Percentiles rank a stretch among this genome's conserved stretches.
Evolutionary conservation across 2,113 vertebrate genomes (phyloP).

Genomic region (Burhinus bistriatus): DNA sequence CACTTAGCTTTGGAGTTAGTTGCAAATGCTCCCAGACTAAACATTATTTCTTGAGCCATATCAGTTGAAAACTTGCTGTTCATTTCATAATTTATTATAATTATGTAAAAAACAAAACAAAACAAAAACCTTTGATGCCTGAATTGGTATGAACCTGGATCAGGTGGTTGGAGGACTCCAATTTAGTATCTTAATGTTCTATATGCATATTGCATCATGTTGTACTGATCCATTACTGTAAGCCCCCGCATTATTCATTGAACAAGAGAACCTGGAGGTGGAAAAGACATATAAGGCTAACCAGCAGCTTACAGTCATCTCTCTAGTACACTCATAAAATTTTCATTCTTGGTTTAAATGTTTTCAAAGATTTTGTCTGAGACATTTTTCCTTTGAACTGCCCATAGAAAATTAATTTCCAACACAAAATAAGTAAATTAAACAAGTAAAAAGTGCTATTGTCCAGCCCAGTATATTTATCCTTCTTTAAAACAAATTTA

Average conservation of each 20-base stretch:
- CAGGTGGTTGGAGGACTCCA: background rate
- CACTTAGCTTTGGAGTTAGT: background rate
- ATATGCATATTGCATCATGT: background rate
- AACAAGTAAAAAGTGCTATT: background rate
- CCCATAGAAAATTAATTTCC: background rate
- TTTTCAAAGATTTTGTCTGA: background rate
- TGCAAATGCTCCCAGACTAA: background rate
- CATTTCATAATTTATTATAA: background rate
- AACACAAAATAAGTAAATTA: background rate
- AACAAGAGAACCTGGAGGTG: background rate
- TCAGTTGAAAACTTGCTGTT: background rate
- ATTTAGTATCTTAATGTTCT: background rate
- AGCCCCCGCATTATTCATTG: background rate
- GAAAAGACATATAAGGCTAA: background rate
- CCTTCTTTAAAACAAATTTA: background rate
- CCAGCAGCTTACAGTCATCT: background rate
- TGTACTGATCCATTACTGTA: background rate
- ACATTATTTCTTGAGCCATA: background rate
- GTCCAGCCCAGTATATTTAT: background rate
- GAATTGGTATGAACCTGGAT: background rate
- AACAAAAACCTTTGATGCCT: no score
- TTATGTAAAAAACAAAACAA: background rate
- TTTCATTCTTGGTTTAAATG: background rate
- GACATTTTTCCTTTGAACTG: background rate
- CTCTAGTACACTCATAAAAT: background rate